These are phyloP conservation scores for Ctenodactylus gundi DNA, from an alignment of 2,113 vertebrate species.

Conservation along the genomic window DNA sequence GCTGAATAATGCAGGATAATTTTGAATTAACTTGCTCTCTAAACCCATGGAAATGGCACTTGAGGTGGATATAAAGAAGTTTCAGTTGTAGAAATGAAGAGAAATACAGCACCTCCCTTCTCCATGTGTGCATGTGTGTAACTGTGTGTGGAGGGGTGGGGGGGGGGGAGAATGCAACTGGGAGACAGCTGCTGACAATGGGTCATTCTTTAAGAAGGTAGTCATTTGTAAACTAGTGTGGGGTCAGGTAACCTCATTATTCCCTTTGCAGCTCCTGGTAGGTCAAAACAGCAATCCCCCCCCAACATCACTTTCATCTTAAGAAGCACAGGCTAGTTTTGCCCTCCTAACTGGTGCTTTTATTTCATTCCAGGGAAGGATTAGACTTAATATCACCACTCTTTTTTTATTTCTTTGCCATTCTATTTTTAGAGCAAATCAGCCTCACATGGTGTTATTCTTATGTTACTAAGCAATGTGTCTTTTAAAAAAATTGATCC, in stretches of 20 bases:
- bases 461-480: conserved; percentile 68
- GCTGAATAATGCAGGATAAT: conserved; percentile 44
- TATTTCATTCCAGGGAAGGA: conserved; percentile 75
- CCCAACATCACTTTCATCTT: conserved; percentile 68
- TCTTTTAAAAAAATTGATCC: conserved; percentile 68
- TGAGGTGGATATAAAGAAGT: conserved; percentile 29
- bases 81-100: background rate
- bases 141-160: background rate
- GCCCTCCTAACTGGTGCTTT: conserved; percentile 73
- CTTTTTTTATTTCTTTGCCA: conserved; percentile 71
- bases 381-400: conserved; percentile 54
- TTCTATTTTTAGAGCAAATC: conserved; percentile 79
- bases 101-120: background rate
- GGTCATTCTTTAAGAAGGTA: conserved; percentile 66
- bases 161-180: conserved; percentile 36
- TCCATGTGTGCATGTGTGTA: background rate
- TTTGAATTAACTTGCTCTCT: conserved; percentile 55
- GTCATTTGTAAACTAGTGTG: conserved; percentile 73
- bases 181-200: conserved; percentile 64
- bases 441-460: conserved; percentile 79
- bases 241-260: conserved; percentile 73
- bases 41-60: conserved; percentile 25
- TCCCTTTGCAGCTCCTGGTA: conserved; percentile 72
- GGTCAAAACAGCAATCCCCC: conserved; percentile 72
- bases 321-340: conserved; percentile 44